These are phyloP conservation scores for Tolypeutes matacus DNA, from an alignment of 2,797 vertebrate genomes.

Conservation along the genomic window DNA sequence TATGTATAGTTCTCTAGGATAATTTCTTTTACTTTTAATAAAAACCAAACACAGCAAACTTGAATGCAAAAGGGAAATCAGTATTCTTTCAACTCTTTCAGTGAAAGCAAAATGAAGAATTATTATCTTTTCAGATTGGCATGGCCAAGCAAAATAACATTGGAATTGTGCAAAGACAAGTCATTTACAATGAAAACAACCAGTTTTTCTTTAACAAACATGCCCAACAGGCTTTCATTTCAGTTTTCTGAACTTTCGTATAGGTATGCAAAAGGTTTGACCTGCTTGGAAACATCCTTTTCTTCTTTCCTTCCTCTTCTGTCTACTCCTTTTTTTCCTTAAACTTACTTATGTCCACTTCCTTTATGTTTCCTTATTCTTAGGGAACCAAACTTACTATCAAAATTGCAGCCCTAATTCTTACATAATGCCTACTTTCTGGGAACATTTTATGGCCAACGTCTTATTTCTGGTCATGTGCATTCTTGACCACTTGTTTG, in stretches of 20 bases:
- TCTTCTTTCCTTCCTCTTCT: background rate
- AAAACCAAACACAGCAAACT: background rate
- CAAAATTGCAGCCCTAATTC: background rate
- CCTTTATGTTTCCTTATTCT: background rate
- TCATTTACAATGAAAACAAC: constrained; percentile 1
- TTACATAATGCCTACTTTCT: background rate
- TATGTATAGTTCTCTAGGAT: background rate
- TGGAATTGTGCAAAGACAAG: constrained; percentile 31
- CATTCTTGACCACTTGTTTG: background rate
- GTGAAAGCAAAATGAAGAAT: background rate
- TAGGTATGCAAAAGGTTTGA: background rate
- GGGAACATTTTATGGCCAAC: background rate
- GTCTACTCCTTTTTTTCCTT: background rate
- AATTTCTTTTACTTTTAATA: background rate
- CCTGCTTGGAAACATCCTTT: background rate
- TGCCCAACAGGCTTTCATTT: background rate
- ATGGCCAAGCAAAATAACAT: constrained; percentile 36
- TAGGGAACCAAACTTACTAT: constrained; percentile 2
- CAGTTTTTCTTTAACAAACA: background rate
- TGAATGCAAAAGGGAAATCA: background rate
- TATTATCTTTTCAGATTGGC: background rate
- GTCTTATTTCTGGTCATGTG: background rate
- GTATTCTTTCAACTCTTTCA: background rate
- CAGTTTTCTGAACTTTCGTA: background rate
- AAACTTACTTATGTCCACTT: background rate